Evolutionary conservation across 1,140 invertebrate species (phyloP), one percentile per base, ranked within the genome.

Genomic region (Diplogasteroides magnus): DNA sequence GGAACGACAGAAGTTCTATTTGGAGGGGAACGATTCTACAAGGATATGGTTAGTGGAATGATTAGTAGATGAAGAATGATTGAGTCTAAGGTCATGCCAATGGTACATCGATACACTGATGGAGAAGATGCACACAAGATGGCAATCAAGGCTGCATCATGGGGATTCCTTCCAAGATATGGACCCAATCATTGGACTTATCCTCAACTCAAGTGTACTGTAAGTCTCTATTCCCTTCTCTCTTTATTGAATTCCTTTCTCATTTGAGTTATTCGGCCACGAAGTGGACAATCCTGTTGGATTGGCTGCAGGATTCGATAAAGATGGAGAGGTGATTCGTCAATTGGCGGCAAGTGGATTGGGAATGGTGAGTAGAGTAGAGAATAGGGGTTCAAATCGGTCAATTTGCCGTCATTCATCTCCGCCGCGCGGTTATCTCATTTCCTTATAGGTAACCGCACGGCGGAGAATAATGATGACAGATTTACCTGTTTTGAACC

Each of bases 291-390:
- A 95, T 86, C 94, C 94, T 0, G 81, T 98, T 77, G 96, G 96
- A 31, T 89, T 98, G 76, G 95, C 95, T 61, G 96, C 95, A 71
- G 95, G 95, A 1, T 98, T 97, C 86, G 96, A 98, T 83, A 98
- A 98, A 83, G 89, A 97, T 85, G 94, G 88, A 19, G 92, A 97
- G 86, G 92, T 91, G 29, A 86, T 97, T 1, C 83, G 88, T 71
- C 90, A 91, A 0, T 83, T 98, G 31, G 70, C 64, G n/a, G 87
- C 88, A 62, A 88, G 90, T 65, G 95, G 95, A 0, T 97, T 98
- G 86, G 90, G 94, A 26, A 93, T 96, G 85, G 89, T 97, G 32
- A 48, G 37, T 11, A 11, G 37, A 48, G 19, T 48, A 6, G 37
- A 48, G 6, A 48, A 48, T 19, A 11, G 37, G 19, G 19, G n/a